Conservation (phyloP, 37 sponge, comb jelly and placozoan genomes). For the Axinella damicornis region DNA sequence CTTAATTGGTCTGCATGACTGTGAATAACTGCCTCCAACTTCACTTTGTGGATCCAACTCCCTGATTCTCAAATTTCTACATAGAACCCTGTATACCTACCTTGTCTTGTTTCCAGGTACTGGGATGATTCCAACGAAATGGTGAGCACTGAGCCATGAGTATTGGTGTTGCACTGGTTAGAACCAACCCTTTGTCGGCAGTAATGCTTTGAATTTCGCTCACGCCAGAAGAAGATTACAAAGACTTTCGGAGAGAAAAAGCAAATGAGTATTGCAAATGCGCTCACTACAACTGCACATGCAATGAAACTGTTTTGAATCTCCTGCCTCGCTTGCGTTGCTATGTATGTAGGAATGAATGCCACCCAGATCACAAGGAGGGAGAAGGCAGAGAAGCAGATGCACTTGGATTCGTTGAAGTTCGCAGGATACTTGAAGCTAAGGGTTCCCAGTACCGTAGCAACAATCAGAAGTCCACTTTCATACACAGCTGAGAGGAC, state of each 20-base stretch:
- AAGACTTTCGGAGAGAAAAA: constrained; percentile 18
- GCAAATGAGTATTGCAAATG: not conserved
- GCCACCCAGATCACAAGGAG: constrained; percentile 61
- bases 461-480: constrained; percentile 35
- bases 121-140: too few relatives aligned
- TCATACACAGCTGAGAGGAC: constrained; percentile 35
- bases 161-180: too few relatives aligned
- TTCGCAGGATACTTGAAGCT: constrained; percentile 67
- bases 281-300: not conserved
- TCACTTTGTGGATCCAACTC: too few relatives aligned
- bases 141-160: too few relatives aligned
- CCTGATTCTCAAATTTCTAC: too few relatives aligned
- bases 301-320: constrained; percentile 30
- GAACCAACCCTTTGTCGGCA: not conserved
- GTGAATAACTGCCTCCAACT: too few relatives aligned
- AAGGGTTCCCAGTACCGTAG: constrained; percentile 40
- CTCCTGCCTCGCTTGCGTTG: constrained; percentile 4
- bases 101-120: too few relatives aligned
- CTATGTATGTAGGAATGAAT: constrained; percentile 47
- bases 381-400: constrained; percentile 48
- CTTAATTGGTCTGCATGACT: too few relatives aligned
- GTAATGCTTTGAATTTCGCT: constrained; percentile 6
- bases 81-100: too few relatives aligned
- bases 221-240: constrained; percentile 5
- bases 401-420: constrained; percentile 67